Base-by-base conservation (phyloP, 2,888 invertebrate genomes). In the Amphimallon solstitiale region DNA sequence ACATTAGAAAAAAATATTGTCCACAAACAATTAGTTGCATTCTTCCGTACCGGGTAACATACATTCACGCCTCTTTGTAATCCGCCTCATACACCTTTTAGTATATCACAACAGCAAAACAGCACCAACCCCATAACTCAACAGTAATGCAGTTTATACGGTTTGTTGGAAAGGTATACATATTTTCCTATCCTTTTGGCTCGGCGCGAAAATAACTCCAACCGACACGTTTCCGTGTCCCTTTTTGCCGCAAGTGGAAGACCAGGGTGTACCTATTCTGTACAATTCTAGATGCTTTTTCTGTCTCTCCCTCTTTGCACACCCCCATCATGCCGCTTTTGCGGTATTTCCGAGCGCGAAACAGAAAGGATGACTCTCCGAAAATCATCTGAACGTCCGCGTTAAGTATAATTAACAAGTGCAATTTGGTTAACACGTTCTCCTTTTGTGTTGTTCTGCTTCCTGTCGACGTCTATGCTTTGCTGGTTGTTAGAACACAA, bases 391-490 rank as follows among this genome's bases (percentile, higher is more conserved):
- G 19, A 9, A 19, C n/a, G 15, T 15, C 23, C 56, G 34, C 10
- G 56, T 59, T 59, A 29, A 59, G 56, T 59, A 43, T 45, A 59
- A 59, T 59, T 59, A 59, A 59, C 40, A 59, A 43, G 15, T 43
- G 23, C 45, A 59, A 59, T 59, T 59, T 29, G 34, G 43, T 59
- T 45, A 59, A 45, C 56, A 29, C 14, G 34, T 23, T 40, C 10
- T 45, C 43, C 56, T 59, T 29, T 59, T 43, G 15, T 45, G 43
- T 43, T 43, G 29, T 17, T 59, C 34, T 23, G 14, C 35, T 34
- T 51, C 35, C 51, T 19, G 17, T 17, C 29, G 6, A 5, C 29
- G 6, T 29, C 29, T 29, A 29, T 51, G 51, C 29, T 29, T 7
- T 51, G 51, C 9, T 9, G 10, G 35, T 15, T 51, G 21, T 51